These are phyloP conservation scores for Dryobotodes eremita DNA, from an alignment of 2,888 invertebrate species.

Conservation along the genomic window DNA sequence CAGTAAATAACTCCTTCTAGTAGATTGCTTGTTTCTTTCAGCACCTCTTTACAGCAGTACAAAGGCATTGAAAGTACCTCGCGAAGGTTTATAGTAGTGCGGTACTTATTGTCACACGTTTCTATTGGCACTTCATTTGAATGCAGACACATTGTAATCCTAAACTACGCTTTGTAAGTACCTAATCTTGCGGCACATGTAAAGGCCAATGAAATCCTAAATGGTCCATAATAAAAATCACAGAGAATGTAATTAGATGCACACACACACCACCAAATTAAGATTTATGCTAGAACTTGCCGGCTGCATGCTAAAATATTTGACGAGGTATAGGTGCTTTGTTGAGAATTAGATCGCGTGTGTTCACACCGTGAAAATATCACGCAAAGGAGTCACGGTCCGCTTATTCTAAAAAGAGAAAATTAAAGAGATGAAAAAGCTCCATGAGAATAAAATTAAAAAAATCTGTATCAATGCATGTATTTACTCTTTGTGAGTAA, in stretches of 20 bases:
- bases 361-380: not conserved
- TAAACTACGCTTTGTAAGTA: constrained; percentile 7
- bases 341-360: not conserved
- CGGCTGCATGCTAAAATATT: no score
- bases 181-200: not conserved
- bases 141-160: constrained; percentile 17
- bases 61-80: constrained; percentile 14
- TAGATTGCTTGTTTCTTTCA: constrained; percentile 16
- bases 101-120: constrained; percentile 19
- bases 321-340: not conserved
- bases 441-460: not conserved
- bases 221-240: not conserved
- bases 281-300: not conserved
- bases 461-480: not conserved
- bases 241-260: not conserved
- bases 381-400: not conserved
- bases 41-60: constrained; percentile 10
- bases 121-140: constrained; percentile 29
- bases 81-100: constrained; percentile 26
- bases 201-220: not conserved
- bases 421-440: not conserved
- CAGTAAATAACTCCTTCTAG: not conserved
- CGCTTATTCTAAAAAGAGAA: not conserved
- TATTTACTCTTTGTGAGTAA: not conserved
- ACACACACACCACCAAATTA: not conserved